phyloP scores from a whole-genome alignment of 2,113 vertebrate species.

The Nibea coibor region DNA sequence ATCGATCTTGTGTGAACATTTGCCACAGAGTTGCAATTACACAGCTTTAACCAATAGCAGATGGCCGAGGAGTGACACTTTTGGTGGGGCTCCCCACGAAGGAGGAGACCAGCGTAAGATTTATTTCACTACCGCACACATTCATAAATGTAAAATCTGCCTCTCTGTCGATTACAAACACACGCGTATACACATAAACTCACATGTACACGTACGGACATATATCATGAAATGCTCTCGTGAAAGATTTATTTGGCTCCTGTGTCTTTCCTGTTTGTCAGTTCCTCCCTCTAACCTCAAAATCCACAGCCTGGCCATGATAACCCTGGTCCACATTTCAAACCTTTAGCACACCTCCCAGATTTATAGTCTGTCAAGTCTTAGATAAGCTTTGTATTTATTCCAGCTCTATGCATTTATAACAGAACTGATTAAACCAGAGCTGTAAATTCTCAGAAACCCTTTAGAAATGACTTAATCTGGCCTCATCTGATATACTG shows the following conservation, averaged over 20 bases:
- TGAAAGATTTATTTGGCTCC: constrained; percentile 50
- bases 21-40: constrained; percentile 66
- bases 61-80: constrained; percentile 70
- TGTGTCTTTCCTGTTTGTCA: constrained; percentile 44
- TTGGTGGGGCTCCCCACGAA: constrained; percentile 50
- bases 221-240: constrained; percentile 15
- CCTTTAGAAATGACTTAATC: constrained; percentile 12
- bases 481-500: not conserved
- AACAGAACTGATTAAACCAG: constrained; percentile 24
- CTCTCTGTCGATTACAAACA: constrained; percentile 24
- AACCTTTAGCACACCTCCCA: constrained; percentile 14
- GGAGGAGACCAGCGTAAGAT: constrained; percentile 45
- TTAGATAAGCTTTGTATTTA: constrained; percentile 41
- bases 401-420: constrained; percentile 11
- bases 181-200: not conserved
- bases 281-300: constrained; percentile 55
- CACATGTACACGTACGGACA: not conserved
- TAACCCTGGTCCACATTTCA: constrained; percentile 47
- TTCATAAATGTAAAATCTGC: constrained; percentile 36
- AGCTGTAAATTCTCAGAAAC: constrained; percentile 19
- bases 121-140: constrained; percentile 54
- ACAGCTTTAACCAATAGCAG: constrained; percentile 76
- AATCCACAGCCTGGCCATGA: constrained; percentile 40
- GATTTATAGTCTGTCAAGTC: constrained; percentile 49
- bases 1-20: constrained; percentile 61